Percentiles rank a stretch among this genome's conserved stretches.
phyloP scores from a whole-genome alignment of 1,140 invertebrate genomes.

The Aphis gossypii region DNA sequence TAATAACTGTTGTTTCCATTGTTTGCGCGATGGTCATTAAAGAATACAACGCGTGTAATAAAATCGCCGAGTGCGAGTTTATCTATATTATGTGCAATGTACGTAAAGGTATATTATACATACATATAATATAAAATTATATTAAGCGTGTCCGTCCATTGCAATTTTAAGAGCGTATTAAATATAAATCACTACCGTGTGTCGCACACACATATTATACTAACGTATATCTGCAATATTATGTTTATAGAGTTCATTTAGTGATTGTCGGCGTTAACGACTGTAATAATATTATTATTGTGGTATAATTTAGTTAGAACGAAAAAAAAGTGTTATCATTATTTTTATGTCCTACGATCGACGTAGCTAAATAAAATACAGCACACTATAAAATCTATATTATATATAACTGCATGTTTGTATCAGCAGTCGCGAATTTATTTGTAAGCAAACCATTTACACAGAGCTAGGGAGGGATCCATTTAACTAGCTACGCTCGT shows the following conservation, averaged over 20 bases:
- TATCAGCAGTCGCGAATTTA: background rate
- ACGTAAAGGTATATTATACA: background rate
- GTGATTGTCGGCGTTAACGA: background rate
- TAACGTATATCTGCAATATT: background rate
- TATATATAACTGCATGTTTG: background rate
- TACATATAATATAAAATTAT: background rate
- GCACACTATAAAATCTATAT: background rate
- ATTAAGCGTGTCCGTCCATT: background rate
- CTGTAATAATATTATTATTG: background rate
- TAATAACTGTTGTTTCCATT: conserved; percentile 17
- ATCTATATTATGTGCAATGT: background rate
- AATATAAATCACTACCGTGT: background rate
- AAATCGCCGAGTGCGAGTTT: background rate
- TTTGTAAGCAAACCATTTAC: background rate
- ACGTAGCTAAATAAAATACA: background rate
- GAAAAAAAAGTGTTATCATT: background rate
- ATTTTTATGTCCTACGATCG: background rate
- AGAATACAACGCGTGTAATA: background rate
- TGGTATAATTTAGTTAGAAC: background rate
- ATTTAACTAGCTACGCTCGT: too few relatives aligned
- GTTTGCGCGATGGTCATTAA: background rate
- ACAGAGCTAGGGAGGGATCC: too few relatives aligned
- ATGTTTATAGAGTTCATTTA: background rate
- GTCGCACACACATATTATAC: background rate
- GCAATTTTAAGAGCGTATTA: background rate